Evolutionary conservation across 2,888 invertebrate species (phyloP).

Genomic region (Autographa pulchrina): DNA sequence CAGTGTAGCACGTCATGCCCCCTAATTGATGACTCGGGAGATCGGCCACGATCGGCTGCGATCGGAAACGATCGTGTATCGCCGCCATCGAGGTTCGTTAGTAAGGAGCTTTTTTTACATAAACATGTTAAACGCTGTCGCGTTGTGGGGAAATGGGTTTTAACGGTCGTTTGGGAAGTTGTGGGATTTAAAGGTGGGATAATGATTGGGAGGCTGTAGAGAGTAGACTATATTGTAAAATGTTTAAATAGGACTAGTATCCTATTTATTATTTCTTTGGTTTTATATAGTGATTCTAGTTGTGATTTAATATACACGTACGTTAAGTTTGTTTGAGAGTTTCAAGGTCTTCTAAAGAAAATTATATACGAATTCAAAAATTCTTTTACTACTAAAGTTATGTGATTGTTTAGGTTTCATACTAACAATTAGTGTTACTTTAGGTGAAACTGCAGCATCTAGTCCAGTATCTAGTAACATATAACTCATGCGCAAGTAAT

Average conservation of each 20-base stretch:
- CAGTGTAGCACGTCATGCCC: conserved; percentile 65
- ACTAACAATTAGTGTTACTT: too few relatives aligned
- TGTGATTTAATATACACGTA: too few relatives aligned
- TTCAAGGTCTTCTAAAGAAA: too few relatives aligned
- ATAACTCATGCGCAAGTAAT: not conserved
- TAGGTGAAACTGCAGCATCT: not conserved
- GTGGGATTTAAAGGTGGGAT: not conserved
- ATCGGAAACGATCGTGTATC: conserved; percentile 49
- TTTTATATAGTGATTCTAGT: too few relatives aligned
- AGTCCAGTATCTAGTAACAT: too few relatives aligned
- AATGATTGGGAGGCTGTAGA: not conserved
- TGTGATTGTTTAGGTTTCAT: too few relatives aligned
- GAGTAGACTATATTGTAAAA: not conserved
- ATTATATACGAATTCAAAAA: too few relatives aligned
- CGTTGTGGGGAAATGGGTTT: conserved; percentile 23
- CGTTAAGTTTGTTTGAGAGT: too few relatives aligned
- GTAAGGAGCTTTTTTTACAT: conserved; percentile 31
- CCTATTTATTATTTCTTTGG: too few relatives aligned
- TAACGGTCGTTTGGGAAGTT: conserved; percentile 5
- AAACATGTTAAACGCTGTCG: conserved; percentile 19
- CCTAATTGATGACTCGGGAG: conserved; percentile 73
- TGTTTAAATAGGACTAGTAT: too few relatives aligned
- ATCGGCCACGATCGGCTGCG: conserved; percentile 50
- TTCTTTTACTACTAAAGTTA: too few relatives aligned
- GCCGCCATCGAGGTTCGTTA: conserved; percentile 55